Evolutionary conservation across 2,113 vertebrate genomes (phyloP).

Genomic region (Erpornis zantholeuca): DNA sequence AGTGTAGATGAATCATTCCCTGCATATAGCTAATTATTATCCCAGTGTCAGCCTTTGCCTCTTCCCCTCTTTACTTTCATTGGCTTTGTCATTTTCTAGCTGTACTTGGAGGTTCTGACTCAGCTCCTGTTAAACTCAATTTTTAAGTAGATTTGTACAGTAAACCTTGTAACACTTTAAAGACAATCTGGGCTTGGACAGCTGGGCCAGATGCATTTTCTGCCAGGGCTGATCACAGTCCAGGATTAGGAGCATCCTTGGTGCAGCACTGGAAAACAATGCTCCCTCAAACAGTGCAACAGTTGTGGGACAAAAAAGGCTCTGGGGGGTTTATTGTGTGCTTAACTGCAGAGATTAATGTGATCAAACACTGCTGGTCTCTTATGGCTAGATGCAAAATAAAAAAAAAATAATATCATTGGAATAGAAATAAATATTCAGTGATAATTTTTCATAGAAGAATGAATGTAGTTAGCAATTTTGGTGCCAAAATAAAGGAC

Average conservation of each 20-base stretch:
- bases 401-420: background rate
- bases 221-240: background rate
- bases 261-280: background rate
- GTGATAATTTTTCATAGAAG: background rate
- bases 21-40: conserved; percentile 1
- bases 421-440: background rate
- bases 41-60: background rate
- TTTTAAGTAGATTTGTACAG: background rate
- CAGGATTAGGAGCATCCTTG: background rate
- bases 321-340: background rate
- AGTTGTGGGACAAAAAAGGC: background rate
- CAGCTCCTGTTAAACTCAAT: background rate
- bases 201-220: background rate
- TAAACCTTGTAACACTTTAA: background rate
- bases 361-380: background rate
- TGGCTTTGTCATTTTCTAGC: background rate
- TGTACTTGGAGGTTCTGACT: background rate
- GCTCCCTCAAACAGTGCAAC: background rate
- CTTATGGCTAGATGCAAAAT: background rate
- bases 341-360: background rate
- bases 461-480: background rate
- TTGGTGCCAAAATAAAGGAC: background rate
- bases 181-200: background rate
- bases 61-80: background rate
- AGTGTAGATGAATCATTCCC: background rate